A percentile compares a stretch with the other conserved stretches of the same genome.
These are phyloP conservation scores for Hermetia illucens DNA, from an alignment of 1,140 invertebrate genomes.

Conservation along the genomic window DNA sequence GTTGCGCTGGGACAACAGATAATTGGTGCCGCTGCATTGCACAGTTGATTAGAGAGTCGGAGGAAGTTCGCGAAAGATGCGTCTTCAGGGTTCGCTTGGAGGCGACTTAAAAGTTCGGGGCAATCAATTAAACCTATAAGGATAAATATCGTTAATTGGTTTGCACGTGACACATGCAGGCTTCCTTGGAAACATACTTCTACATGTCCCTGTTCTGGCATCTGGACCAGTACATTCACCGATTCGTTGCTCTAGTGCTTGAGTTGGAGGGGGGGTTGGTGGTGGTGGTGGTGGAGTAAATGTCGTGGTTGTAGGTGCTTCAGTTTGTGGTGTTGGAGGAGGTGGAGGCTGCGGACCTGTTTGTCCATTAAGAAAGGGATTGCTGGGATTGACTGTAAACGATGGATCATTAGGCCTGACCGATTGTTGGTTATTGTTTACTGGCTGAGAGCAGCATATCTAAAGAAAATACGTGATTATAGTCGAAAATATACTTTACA, in stretches of 20 bases:
- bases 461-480: too few relatives aligned
- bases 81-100: slow-evolving; percentile 12
- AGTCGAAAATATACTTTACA: too few relatives aligned
- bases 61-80: slow-evolving; percentile 13
- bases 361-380: slow-evolving; percentile 12
- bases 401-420: background rate
- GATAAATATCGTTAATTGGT: background rate
- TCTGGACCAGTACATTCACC: slow-evolving; percentile 13
- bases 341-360: slow-evolving; percentile 1
- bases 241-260: too few relatives aligned
- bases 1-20: slow-evolving; percentile 18
- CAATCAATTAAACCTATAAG: background rate
- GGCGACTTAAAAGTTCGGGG: slow-evolving; percentile 4
- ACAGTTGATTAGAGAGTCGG: slow-evolving; percentile 17
- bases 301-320: slow-evolving; percentile 6
- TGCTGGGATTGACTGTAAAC: slow-evolving; percentile 1
- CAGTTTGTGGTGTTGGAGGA: slow-evolving; percentile 9
- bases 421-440: slow-evolving; percentile 10
- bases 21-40: slow-evolving; percentile 9
- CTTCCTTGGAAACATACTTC: slow-evolving; percentile 3
- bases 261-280: background rate
- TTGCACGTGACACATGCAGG: slow-evolving; percentile 3
- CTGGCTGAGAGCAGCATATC: slow-evolving; percentile 21
- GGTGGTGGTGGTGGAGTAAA: background rate
- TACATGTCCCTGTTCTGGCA: slow-evolving; percentile 13